These are phyloP conservation scores for Ladona fulva DNA, from an alignment of 1,140 invertebrate species.

Conservation along the genomic window DNA sequence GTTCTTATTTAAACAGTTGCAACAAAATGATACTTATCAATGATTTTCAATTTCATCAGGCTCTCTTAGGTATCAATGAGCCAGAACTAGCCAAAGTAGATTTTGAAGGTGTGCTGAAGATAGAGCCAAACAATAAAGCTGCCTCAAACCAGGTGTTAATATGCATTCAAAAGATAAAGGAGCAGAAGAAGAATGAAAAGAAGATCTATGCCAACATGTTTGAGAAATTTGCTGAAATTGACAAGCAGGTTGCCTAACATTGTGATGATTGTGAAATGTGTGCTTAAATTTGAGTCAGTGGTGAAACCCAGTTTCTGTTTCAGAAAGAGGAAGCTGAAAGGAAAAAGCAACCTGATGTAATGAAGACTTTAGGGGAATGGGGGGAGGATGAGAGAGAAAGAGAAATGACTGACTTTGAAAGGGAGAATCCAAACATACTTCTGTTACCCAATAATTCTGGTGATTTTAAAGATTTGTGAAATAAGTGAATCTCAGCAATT, in stretches of 20 bases:
- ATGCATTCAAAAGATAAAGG: conserved; percentile 65
- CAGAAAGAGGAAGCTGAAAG: conserved; percentile 56
- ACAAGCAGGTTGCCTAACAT: conserved; percentile 55
- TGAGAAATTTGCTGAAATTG: conserved; percentile 71
- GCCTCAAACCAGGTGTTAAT: conserved; percentile 66
- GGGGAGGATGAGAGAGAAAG: conserved; percentile 57
- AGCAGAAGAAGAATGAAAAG: conserved; percentile 73
- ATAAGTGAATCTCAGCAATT: background rate
- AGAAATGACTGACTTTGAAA: conserved; percentile 63
- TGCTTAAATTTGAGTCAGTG: background rate
- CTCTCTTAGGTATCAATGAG: conserved; percentile 64
- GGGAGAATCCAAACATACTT: conserved; percentile 67
- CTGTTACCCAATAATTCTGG: conserved; percentile 55
- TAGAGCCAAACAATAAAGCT: conserved; percentile 75
- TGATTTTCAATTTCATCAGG: conserved; percentile 36
- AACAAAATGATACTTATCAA: no score
- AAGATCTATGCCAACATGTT: conserved; percentile 93
- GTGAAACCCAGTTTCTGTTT: conserved; percentile 27
- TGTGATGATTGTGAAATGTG: conserved; percentile 14
- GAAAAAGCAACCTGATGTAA: conserved; percentile 57
- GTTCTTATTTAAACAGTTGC: no score
- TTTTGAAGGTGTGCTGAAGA: conserved; percentile 59
- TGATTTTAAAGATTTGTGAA: conserved; percentile 64
- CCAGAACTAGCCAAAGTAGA: conserved; percentile 66
- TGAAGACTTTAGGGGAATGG: conserved; percentile 49